Percentiles rank a stretch among this genome's conserved stretches.
Conservation (phyloP, 2,888 invertebrate species). For the Athetis lepigone region DNA sequence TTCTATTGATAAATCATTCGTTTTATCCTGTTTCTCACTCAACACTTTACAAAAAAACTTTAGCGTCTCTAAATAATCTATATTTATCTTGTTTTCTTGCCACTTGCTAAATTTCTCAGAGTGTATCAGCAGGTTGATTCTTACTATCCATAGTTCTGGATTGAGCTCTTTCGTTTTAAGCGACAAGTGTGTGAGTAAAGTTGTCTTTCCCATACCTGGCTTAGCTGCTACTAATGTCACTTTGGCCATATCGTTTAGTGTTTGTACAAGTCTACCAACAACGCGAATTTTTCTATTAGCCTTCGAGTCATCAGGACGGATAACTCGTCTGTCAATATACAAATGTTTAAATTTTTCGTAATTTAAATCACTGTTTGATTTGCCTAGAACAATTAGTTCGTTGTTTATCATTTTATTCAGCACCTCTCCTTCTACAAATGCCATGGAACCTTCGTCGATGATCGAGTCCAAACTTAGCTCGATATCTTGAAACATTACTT, state of each 20-base stretch:
- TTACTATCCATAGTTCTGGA: slow-evolving; percentile 47
- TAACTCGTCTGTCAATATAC: slow-evolving; percentile 26
- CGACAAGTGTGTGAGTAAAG: slow-evolving; percentile 54
- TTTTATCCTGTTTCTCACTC: not conserved
- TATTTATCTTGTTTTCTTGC: slow-evolving; percentile 16
- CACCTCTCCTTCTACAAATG: slow-evolving; percentile 32
- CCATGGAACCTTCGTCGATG: slow-evolving; percentile 26
- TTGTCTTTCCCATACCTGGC: slow-evolving; percentile 63
- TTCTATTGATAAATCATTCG: not conserved
- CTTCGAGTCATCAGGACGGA: not conserved
- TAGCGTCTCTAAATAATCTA: slow-evolving; percentile 25
- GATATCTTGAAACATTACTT: slow-evolving; percentile 40
- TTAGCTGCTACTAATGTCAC: slow-evolving; percentile 39
- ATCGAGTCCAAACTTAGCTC: slow-evolving; percentile 26
- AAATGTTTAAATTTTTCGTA: slow-evolving; percentile 36
- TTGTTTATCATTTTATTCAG: slow-evolving; percentile 30
- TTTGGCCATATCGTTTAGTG: slow-evolving; percentile 32
- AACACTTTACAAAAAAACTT: slow-evolving; percentile 29
- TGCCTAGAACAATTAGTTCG: slow-evolving; percentile 16
- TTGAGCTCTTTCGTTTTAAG: slow-evolving; percentile 42
- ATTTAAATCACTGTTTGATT: slow-evolving; percentile 10
- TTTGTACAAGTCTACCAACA: not conserved
- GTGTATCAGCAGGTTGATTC: slow-evolving; percentile 42
- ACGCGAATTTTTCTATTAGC: not conserved
- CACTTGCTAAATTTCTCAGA: slow-evolving; percentile 36